phyloP scores from a whole-genome alignment of 2,113 vertebrate species.

The Pelecanus crispus region DNA sequence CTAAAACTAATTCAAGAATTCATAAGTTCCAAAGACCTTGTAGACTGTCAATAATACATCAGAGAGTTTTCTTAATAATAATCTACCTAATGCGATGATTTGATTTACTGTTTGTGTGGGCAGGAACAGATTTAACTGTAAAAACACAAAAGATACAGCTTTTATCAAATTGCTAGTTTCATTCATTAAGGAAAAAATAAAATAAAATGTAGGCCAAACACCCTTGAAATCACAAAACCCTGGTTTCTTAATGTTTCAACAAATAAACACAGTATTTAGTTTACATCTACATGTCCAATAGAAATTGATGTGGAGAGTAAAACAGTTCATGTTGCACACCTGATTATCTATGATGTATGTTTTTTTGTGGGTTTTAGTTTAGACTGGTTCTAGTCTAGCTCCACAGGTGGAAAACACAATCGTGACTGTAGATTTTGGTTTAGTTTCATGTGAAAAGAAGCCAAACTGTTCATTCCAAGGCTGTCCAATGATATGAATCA shows the following conservation, averaged over 20 bases:
- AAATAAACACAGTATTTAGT: not conserved
- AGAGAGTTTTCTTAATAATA: not conserved
- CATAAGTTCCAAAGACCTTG: not conserved
- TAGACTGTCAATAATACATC: not conserved
- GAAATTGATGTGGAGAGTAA: not conserved
- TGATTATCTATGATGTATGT: rapidly evolving
- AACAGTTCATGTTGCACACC: not conserved
- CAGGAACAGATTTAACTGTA: not conserved
- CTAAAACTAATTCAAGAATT: slow-evolving; percentile 29
- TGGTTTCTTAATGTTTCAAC: not conserved
- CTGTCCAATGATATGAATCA: not conserved
- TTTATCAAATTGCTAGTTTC: not conserved
- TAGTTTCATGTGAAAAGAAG: not conserved
- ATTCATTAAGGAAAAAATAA: not conserved
- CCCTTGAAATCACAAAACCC: not conserved
- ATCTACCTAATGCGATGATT: not conserved
- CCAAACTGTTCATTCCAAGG: not conserved
- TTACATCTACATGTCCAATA: not conserved
- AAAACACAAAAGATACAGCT: not conserved
- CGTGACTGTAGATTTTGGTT: not conserved
- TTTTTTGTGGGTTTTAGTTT: not conserved
- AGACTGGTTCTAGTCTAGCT: not conserved
- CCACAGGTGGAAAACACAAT: not conserved
- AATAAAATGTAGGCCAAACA: not conserved
- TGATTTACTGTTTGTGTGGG: not conserved